These are phyloP conservation scores for Tyrophagus putrescentiae DNA, from an alignment of 1,140 invertebrate species.

Conservation along the genomic window DNA sequence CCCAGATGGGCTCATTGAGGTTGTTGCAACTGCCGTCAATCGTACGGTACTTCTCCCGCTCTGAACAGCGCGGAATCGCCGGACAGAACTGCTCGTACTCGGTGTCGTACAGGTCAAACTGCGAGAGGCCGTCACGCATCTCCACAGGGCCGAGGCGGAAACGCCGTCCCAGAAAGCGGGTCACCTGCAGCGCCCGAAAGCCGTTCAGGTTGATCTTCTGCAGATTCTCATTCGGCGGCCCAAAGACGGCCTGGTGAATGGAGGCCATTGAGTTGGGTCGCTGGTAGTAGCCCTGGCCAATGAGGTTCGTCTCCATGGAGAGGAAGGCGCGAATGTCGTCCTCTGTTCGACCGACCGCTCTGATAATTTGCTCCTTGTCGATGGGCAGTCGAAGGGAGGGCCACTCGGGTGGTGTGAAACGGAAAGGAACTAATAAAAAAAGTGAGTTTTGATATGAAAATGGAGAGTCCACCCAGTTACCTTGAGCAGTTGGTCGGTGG, in stretches of 20 bases:
- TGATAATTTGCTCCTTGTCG: neutral
- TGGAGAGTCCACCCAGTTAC: neutral
- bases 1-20: constrained; percentile 39
- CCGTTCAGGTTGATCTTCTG: neutral
- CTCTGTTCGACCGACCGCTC: neutral
- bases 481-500: neutral
- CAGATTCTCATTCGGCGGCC: constrained; percentile 9
- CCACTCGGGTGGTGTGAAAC: neutral
- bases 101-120: constrained; percentile 14
- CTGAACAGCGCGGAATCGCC: neutral
- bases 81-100: constrained; percentile 7
- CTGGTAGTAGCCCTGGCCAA: constrained; percentile 12
- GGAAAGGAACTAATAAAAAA: neutral
- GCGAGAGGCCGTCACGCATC: constrained; percentile 16
- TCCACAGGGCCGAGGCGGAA: constrained; percentile 9
- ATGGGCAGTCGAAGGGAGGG: neutral
- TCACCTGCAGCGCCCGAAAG: neutral
- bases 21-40: constrained; percentile 62
- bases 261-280: constrained; percentile 17
- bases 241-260: constrained; percentile 21
- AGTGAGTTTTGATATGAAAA: neutral
- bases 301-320: neutral
- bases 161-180: neutral
- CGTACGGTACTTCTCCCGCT: constrained; percentile 38
- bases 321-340: neutral